phyloP scores from a whole-genome alignment of 2,113 vertebrate genomes.

The Pholis gunnellus region DNA sequence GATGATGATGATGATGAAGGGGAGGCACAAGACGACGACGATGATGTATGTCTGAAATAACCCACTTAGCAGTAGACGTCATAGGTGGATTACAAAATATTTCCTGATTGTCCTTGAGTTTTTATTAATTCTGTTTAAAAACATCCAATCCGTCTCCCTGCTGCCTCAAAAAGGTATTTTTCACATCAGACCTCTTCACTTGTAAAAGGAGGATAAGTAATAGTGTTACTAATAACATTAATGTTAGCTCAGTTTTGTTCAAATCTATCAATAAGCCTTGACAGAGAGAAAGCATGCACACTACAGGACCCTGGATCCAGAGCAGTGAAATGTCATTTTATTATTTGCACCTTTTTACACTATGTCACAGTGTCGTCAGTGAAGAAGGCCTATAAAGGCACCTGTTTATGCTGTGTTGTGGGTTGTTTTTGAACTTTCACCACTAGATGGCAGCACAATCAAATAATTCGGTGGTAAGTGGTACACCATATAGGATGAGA shows the following conservation, averaged over 20 bases:
- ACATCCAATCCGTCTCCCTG: neutral
- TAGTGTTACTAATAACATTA: neutral
- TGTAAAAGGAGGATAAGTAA: neutral
- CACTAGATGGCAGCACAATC: conserved; percentile 78
- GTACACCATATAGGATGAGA: neutral
- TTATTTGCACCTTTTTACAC: neutral
- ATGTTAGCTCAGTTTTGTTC: neutral
- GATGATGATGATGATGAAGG: conserved; percentile 83
- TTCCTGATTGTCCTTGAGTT: neutral
- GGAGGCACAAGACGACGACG: conserved; percentile 75
- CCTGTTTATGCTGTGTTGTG: neutral
- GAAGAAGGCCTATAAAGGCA: neutral
- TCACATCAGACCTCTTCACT: neutral
- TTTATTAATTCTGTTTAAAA: neutral
- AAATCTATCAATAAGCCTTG: neutral
- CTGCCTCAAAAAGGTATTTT: neutral
- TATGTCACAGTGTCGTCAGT: neutral
- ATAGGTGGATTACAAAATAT: neutral
- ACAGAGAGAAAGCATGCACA: neutral
- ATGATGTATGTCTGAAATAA: conserved; percentile 86
- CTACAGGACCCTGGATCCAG: neutral
- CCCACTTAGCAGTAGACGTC: neutral
- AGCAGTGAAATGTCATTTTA: neutral
- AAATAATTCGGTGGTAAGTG: neutral
- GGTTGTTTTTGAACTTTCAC: conserved; percentile 20